phyloP scores from a whole-genome alignment of 2,113 vertebrate genomes.

The Psittacara wagleri region DNA sequence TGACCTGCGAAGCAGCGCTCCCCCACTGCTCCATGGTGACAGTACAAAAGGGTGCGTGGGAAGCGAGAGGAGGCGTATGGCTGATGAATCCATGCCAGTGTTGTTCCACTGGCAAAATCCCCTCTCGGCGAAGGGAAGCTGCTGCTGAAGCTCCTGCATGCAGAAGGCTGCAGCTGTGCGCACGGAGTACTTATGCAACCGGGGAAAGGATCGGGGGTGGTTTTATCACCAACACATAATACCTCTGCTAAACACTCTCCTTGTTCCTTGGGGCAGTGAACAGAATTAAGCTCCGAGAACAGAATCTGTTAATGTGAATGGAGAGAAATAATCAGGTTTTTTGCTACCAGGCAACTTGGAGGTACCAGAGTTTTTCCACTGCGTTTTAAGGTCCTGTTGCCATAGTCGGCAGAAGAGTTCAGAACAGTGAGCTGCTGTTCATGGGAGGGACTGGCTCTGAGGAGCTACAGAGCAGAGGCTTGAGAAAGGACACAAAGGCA shows the following conservation, averaged over 20 bases:
- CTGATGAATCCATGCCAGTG: conserved; percentile 20
- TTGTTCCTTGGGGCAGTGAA: neutral
- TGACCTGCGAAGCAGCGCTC: conserved; percentile 13
- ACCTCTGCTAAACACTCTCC: neutral
- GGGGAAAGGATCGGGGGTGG: neutral
- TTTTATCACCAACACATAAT: neutral
- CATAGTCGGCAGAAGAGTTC: neutral
- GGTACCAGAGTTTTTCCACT: neutral
- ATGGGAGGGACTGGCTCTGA: neutral
- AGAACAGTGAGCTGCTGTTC: neutral
- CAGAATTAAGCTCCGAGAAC: neutral
- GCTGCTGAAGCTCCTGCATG: neutral
- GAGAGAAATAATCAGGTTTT: neutral
- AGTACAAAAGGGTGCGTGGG: conserved; percentile 11
- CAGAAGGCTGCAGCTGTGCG: conserved; percentile 28
- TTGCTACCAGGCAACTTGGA: neutral
- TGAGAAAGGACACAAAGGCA: neutral
- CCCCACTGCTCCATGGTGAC: neutral
- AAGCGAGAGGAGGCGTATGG: neutral
- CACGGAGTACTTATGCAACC: neutral
- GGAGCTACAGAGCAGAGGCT: neutral
- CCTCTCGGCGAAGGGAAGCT: neutral
- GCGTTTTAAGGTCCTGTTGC: neutral
- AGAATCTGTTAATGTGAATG: neutral
- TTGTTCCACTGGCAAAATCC: conserved; percentile 28